Evolutionary conservation across 1,140 invertebrate genomes (phyloP).

Genomic region (Caenorhabditis latens): DNA sequence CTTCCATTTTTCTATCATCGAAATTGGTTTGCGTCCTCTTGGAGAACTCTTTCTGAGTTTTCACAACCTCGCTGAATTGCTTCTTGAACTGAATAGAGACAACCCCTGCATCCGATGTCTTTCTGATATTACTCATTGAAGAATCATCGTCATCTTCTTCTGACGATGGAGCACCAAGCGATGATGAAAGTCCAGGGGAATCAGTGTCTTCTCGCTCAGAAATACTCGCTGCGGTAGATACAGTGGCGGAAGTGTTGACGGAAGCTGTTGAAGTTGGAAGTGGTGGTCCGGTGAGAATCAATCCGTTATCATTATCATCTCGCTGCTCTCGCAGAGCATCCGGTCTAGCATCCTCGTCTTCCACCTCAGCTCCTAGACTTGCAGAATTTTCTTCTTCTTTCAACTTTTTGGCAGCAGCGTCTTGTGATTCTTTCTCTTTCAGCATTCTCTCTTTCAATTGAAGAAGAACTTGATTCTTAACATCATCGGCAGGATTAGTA

Average conservation of each 20-base stretch:
- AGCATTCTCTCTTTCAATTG: slow-evolving; percentile 2
- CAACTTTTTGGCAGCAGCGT: neutral
- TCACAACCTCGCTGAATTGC: slow-evolving; percentile 27
- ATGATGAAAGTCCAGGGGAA: slow-evolving; percentile 6
- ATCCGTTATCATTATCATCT: neutral
- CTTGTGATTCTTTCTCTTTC: neutral
- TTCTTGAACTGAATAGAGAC: slow-evolving; percentile 15
- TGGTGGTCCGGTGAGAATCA: slow-evolving; percentile 39
- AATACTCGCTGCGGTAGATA: slow-evolving; percentile 18
- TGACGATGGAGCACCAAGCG: neutral
- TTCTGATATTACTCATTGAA: neutral
- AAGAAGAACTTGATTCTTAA: slow-evolving; percentile 1
- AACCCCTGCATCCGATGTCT: neutral
- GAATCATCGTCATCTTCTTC: slow-evolving; percentile 38
- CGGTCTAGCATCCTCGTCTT: neutral
- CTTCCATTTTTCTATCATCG: neutral
- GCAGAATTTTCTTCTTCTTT: neutral
- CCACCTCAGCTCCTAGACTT: neutral
- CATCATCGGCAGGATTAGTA: slow-evolving; percentile 7
- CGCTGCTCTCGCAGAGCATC: too few species aligned
- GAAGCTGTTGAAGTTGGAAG: slow-evolving; percentile 18
- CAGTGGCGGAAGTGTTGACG: slow-evolving; percentile 27
- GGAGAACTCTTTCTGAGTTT: neutral
- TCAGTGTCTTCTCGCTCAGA: slow-evolving; percentile 29
- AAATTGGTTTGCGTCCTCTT: slow-evolving; percentile 16